Evolutionary conservation across 2,113 vertebrate species (phyloP), one percentile per base, ranked within the genome.

Genomic region (Syngnathus floridae): DNA sequence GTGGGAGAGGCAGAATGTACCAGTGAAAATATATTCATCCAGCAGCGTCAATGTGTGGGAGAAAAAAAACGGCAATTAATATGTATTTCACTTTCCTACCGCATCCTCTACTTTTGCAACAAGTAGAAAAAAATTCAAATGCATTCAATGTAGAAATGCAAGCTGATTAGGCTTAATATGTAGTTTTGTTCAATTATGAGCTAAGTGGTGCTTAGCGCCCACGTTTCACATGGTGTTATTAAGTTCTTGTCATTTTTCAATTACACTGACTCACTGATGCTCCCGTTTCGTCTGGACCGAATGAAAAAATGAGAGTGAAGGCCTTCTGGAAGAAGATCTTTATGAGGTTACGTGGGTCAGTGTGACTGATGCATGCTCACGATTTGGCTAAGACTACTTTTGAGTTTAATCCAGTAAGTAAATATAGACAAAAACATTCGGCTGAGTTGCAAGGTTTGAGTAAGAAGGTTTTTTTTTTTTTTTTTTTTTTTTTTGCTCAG

Each of bases 1-100:
- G 87, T 87, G 86, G 83, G 83, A 74, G 87, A 87, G 67, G 78
- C 67, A 83, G 72, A 86, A 82, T 63, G 74, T 74, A 76, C 75
- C 69, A 70, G 77, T 82, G 80, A 76, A 86, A 86, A 89, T 82
- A 74, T 79, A 84, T 86, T 87, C 81, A 86, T 84, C 82, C 59
- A 61, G 77, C 75, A 66, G 77, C 57, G 38, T 83, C 82, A 78
- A 68, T 56, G 78, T 82, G 86, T 86, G 83, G 88, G 81, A 84
- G 81, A 87, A 60, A 69, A 60, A 69, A 84, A 71, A 58, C 78
- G 71, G 72, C 70, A 87, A 85, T 89, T 87, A 82, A 84, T 77
- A 79, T 84, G 65, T 64, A 66, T 80, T 85, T 69, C 36, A 65
- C 68, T 74, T 75, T 71, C 64, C 67, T 75, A 16, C 54, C 6